phyloP scores from a whole-genome alignment of 2,888 invertebrate species.

The Zele albiditarsus region DNA sequence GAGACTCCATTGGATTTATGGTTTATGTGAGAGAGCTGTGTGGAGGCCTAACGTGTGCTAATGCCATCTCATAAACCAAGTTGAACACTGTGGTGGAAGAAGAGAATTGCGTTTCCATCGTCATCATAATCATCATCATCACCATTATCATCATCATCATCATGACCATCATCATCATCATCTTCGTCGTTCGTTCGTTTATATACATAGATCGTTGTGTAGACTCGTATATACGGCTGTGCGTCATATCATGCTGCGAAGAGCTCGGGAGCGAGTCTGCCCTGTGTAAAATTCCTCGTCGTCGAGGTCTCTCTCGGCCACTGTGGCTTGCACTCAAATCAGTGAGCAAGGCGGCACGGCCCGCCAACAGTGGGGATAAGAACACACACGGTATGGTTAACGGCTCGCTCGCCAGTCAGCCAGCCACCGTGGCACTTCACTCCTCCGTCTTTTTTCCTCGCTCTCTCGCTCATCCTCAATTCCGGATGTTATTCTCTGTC shows the following conservation, averaged over 20 bases:
- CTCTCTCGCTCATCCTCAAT: constrained; percentile 32
- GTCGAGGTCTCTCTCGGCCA: constrained; percentile 41
- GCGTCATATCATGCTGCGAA: constrained; percentile 48
- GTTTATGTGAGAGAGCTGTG: constrained; percentile 56
- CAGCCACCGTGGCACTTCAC: constrained; percentile 69
- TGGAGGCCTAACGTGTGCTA: constrained; percentile 51
- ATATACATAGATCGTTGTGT: background rate
- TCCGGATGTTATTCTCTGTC: constrained; percentile 23
- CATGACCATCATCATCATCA: background rate
- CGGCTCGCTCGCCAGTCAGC: constrained; percentile 67
- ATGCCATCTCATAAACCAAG: constrained; percentile 57
- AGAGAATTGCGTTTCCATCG: background rate
- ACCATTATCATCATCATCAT: background rate
- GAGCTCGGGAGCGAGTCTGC: constrained; percentile 68
- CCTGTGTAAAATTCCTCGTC: constrained; percentile 70
- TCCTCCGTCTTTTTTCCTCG: constrained; percentile 50
- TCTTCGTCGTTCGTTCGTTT: background rate
- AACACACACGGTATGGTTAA: constrained; percentile 56
- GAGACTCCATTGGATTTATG: constrained; percentile 59
- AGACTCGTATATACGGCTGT: constrained; percentile 18
- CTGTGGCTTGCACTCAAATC: constrained; percentile 39
- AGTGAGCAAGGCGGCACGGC: background rate
- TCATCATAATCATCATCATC: background rate
- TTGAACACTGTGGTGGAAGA: constrained; percentile 31
- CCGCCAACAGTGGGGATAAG: background rate